Percentiles rank a stretch among this genome's conserved stretches.
These are phyloP conservation scores for Sus scrofa DNA, from an alignment of 2,113 vertebrate species.

Conservation along the genomic window T2T-Sscrofa CM000827.6:38323001-38323500, in stretches of 20 bases:
- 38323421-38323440: background rate
- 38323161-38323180: background rate
- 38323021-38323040: background rate
- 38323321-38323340: background rate
- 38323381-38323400: background rate
- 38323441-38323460: background rate
- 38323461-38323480: background rate
- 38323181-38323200: background rate
- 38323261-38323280: background rate
- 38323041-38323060: background rate
- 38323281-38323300: background rate
- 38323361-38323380: background rate
- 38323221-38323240: background rate
- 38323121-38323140: background rate
- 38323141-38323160: background rate
- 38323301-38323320: background rate
- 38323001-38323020: background rate
- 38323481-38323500: background rate
- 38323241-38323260: background rate
- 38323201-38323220: background rate
- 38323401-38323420: background rate
- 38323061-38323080: background rate
- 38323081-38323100: background rate
- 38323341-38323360: background rate
- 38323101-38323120: background rate